Evolutionary conservation across 2,113 vertebrate species (phyloP), one percentile per base, ranked within the genome.

Genomic region (Laterallus jamaicensis): DNA sequence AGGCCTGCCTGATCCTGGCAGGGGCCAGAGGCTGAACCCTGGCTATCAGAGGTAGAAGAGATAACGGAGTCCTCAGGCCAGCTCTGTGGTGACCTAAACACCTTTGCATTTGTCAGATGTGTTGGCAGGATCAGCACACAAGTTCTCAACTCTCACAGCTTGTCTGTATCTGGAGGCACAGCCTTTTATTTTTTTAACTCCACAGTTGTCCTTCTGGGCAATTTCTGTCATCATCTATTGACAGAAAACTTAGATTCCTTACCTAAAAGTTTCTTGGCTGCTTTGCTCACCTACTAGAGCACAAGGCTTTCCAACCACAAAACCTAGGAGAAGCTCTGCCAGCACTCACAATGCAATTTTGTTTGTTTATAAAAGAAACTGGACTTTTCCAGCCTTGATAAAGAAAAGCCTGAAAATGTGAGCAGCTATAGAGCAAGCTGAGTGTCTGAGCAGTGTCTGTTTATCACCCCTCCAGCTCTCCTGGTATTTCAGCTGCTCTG

Each of bases 31-130:
- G 44, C 25, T 59, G 50, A 12, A 4, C 8, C 17, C 6, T 24
- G 74, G 15, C 0, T 39, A 2, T 28, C 16, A 4, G 25, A 31
- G 63, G 56, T 29, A 64, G 80, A 29, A 64, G 37, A 55, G 16
- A 40, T 9, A 7, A 3, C n/a, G 0, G 1, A 29, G 28, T 31
- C 47, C 26, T 39, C 16, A 2, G 26, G 17, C 4, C 70, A 68
- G 32, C 32, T 54, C 76, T 39, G 4, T 0, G 16, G 3, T 10
- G 16, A n/a, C 24, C 62, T 10, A 2, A 2, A 10, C 5, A 4
- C n/a, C 49, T 37, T 59, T 6, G 8, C 5, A 0, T 47, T 47
- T 42, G 5, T 22, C 29, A 11, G 35, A 4, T 1, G 2, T 2
- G 5, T 68, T n/a, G 24, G 50, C 50, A 83, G 67, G 44, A 26